A percentile compares a stretch with the other conserved stretches of the same genome.
phyloP scores from a whole-genome alignment of 2,797 vertebrate genomes.

The Notolepis coatsorum region DNA sequence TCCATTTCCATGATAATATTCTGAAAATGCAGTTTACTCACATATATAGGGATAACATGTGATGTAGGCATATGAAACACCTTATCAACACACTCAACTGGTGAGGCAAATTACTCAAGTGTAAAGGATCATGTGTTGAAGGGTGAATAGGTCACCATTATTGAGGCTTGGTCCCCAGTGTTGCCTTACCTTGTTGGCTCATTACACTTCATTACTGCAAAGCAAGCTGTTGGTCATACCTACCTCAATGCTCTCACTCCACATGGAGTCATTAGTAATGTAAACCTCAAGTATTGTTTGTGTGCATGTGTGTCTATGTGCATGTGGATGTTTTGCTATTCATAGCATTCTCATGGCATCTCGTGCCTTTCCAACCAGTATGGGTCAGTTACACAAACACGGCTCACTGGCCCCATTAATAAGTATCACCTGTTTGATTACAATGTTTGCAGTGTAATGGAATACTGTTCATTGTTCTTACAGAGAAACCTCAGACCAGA shows the following conservation, averaged over 20 bases:
- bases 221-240: slow-evolving; percentile 26
- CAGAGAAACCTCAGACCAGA: slow-evolving; percentile 73
- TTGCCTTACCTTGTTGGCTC: slow-evolving; percentile 7
- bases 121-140: slow-evolving; percentile 2
- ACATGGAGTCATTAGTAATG: slow-evolving; percentile 45
- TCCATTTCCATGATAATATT: too few species aligned
- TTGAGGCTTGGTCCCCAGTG: slow-evolving; percentile 12
- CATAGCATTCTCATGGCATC: not conserved
- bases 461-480: slow-evolving; percentile 14
- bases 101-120: not conserved
- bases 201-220: slow-evolving; percentile 42
- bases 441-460: not conserved
- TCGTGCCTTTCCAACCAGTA: not conserved
- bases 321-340: not conserved
- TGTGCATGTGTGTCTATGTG: not conserved
- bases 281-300: slow-evolving; percentile 32
- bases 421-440: not conserved
- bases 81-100: too few species aligned
- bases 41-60: too few species aligned
- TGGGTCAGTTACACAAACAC: not conserved
- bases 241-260: not conserved
- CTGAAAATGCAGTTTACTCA: too few species aligned
- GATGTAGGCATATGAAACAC: too few species aligned
- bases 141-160: slow-evolving; percentile 25
- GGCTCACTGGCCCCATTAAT: not conserved